Base-by-base conservation (phyloP, 2,113 vertebrate genomes). In the Prolemur simus region DNA sequence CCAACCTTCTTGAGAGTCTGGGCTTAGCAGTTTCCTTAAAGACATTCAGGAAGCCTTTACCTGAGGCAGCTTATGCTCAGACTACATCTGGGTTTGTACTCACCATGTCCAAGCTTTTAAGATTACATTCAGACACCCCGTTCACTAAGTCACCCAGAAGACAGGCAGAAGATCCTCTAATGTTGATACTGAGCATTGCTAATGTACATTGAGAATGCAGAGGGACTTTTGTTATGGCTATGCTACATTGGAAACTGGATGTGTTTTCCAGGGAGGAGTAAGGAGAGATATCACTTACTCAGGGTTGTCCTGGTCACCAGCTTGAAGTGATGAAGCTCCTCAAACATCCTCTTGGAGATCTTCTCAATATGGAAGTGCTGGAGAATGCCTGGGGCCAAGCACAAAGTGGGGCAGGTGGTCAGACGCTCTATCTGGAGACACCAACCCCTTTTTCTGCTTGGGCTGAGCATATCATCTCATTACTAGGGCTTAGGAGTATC, bases 241-340 rank as follows among this genome's bases (percentile, higher is more conserved):
- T 12, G 6, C 42, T 74, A n/a, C 8, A n/a, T 13, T 73, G 49
- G 85, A 91, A 95, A 39, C 63, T 58, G 29, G 29, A 68, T 80
- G 27, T 6, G 3, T 63, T 94, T 92, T 80, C 80, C 34, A 71
- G 25, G 8, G 27, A 89, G 32, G 39, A 83, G 6, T 77, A 78
- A 84, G 92, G 81, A 63, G 73, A 89, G 47, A 29, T 93, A 88
- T 84, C 94, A 99, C 99, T 98, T 98, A 99, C 99, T 99, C 94
- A 98, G 94, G 4, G 99, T 99, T 68, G 99, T 99, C 80, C 98
- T 98, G 97, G 99, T 99, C 95, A 99, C 98, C 96, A 98, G 82
- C 94, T 98, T 99, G 98, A 99, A 99, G 92, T 99, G 98, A 93
- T 98, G 98, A 92, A 99, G 98, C 80, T 98, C 98, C 92, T 98